Evolutionary conservation across 1,140 invertebrate genomes (phyloP), one percentile per base, ranked within the genome.

Genomic region (Carposina sasakii): DNA sequence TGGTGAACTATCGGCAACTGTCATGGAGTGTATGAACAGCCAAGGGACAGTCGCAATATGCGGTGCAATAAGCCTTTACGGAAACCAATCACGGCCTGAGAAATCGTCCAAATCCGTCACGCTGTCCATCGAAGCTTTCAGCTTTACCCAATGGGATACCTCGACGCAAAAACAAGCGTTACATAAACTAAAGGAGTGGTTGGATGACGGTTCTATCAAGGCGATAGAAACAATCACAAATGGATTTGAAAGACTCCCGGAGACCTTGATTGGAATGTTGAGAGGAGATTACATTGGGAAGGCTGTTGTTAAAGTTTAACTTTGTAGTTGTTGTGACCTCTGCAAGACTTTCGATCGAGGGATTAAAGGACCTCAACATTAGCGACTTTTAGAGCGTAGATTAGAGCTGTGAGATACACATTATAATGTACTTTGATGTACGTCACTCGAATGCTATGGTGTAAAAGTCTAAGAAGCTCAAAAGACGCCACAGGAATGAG

Each of bases 1-100:
- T 10, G 90, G 89, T 4, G 79, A 86, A 28, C 79, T 90, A 16
- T 87, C 87, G 15, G 72, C 61, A 15, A 60, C 51, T 3, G 75
- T 90, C 2, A 66, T 89, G 20, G 67, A 81, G 15, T 85, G 88
- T 36, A 90, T 91, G 89, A 88, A 76, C n/a, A 39, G 53, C 1
- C 72, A 66, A 46, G 89, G 89, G 1, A 65, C 88, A 17, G 70
- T 90, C 19, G 71, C 89, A 0, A 72, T 89, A 0, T 90, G 88
- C 55, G 89, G 89, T 4, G 75, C 85, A 15, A 90, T 90, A 48
- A 71, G 74, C 20, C 51, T 56, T 8, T 85, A 85, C 50, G 81
- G 81, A 21, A 43, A 37, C 0, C 3, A 31, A 6, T 9, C 26
- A 4, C 43, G 31, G 1, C 15, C 9, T 1, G n/a, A n/a, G n/a